Conservation (phyloP, 2,888 invertebrate genomes). For the Xanthorhoe spadicearia region DNA sequence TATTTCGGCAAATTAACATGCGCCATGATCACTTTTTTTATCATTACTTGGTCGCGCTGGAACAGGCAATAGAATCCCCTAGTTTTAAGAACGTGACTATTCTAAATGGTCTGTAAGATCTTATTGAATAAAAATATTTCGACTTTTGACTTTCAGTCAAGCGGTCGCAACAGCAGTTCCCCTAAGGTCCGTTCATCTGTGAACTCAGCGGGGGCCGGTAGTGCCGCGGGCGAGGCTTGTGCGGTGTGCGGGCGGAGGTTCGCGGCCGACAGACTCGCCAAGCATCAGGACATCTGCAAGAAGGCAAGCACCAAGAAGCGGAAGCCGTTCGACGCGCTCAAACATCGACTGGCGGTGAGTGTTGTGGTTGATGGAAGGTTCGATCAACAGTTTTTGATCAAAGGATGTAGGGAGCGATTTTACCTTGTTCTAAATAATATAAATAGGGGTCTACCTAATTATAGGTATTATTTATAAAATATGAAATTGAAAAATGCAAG, state of each 20-base stretch:
- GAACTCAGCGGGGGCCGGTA: slow-evolving; percentile 26
- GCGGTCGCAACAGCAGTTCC: slow-evolving; percentile 24
- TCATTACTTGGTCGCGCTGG: no score
- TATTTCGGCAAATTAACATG: no score
- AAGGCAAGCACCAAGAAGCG: slow-evolving; percentile 92
- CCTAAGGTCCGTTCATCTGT: slow-evolving; percentile 27
- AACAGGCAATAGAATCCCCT: no score
- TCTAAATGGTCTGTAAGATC: no score
- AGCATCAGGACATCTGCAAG: slow-evolving; percentile 94
- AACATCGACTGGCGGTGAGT: slow-evolving; percentile 90
- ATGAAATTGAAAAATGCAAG: background rate
- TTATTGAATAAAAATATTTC: no score
- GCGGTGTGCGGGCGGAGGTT: slow-evolving; percentile 92
- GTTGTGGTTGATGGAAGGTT: no score
- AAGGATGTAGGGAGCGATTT: background rate
- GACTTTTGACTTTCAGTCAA: slow-evolving; percentile 22
- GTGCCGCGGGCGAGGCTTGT: slow-evolving; percentile 79
- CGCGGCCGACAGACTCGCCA: slow-evolving; percentile 90
- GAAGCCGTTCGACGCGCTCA: slow-evolving; percentile 95
- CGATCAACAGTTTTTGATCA: no score
- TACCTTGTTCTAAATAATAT: no score
- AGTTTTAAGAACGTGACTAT: no score
- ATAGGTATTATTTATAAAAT: no score
- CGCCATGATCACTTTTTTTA: no score
- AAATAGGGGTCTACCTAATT: no score